A percentile compares a stretch with the other conserved stretches of the same genome.
These are phyloP conservation scores for Elysia crispata DNA, from an alignment of 2,888 invertebrate genomes.

Conservation along the genomic window DNA sequence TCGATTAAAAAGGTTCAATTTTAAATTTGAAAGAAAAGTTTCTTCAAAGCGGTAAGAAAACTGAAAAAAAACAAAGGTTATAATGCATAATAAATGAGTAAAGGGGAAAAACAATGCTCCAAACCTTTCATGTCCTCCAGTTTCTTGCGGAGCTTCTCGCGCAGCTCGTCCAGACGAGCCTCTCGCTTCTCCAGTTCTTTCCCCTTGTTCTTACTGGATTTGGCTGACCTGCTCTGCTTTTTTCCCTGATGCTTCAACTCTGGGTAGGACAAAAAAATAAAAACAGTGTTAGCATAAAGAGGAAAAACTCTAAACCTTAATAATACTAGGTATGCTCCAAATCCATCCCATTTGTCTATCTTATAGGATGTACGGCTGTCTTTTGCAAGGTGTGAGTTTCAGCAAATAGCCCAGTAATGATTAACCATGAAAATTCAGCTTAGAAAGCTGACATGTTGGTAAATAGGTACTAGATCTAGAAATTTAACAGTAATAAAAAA, in stretches of 20 bases:
- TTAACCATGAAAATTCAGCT: too few species aligned
- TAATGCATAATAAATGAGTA: not conserved
- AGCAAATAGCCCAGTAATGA: too few species aligned
- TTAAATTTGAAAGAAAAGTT: not conserved
- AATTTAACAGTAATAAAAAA: too few species aligned
- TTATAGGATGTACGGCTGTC: too few species aligned
- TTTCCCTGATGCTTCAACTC: constrained; percentile 42
- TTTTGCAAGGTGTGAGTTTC: too few species aligned
- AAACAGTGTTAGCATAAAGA: not conserved
- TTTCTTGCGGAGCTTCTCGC: constrained; percentile 23
- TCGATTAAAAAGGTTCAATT: not conserved
- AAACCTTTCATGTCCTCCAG: constrained; percentile 43
- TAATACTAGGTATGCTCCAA: too few species aligned
- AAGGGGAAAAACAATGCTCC: not conserved
- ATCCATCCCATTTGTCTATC: too few species aligned
- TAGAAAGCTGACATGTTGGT: too few species aligned
- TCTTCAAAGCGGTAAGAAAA: not conserved
- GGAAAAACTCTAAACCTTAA: too few species aligned
- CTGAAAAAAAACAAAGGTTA: not conserved
- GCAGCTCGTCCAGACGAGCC: constrained; percentile 33
- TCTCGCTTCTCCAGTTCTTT: constrained; percentile 38
- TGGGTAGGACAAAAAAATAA: not conserved
- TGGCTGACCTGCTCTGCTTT: constrained; percentile 30
- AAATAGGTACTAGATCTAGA: too few species aligned
- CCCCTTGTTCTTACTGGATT: constrained; percentile 28